Evolutionary conservation across 2,113 vertebrate genomes (phyloP), one percentile per base, ranked within the genome.

Genomic region (Oncorhynchus gorbuscha): DNA sequence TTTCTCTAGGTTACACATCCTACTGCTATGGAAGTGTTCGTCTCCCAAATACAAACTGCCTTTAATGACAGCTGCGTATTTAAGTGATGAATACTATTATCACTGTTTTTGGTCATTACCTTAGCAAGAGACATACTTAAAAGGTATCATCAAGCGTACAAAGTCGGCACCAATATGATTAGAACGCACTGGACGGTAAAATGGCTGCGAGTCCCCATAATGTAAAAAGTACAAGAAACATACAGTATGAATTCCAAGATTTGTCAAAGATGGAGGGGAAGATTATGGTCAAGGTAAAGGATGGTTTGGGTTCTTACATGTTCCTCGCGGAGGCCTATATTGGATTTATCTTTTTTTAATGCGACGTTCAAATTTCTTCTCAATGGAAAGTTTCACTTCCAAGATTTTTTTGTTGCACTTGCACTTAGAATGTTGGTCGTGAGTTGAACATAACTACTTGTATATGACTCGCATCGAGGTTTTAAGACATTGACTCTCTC

Each of bases 1-100:
- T 76, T 39, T 16, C 45, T 24, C 18, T 55, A 55, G 51, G 92
- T 92, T 92, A 85, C 24, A 62, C 59, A 3, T 30, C 28, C 20
- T 39, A 18, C 16, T 18, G 20, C 67, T 18, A 69, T 20, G 30
- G 67, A 35, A 35, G 2, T 16, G 28, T 69, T 39, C 18, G 28
- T 69, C 67, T n/a, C 32, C 5, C 16, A 20, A 12, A 69, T 16
- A 35, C 67, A 3, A 62, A 69, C 16, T 69, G 18, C 32, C 32
- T 69, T 69, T 35, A 78, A 79, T 80, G 79, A 81, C 72, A 80
- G 79, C 78, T 81, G 76, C 77, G 72, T 62, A 62, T 82, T 70
- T 39, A 26, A 20, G 45, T 73, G 62, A 75, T 67, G 69, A 66
- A 73, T 66, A 28, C 30, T 69, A 74, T 75, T 80, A 55, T 55